Conservation (phyloP, 2,888 invertebrate species). For the Steromphala cineraria region DNA sequence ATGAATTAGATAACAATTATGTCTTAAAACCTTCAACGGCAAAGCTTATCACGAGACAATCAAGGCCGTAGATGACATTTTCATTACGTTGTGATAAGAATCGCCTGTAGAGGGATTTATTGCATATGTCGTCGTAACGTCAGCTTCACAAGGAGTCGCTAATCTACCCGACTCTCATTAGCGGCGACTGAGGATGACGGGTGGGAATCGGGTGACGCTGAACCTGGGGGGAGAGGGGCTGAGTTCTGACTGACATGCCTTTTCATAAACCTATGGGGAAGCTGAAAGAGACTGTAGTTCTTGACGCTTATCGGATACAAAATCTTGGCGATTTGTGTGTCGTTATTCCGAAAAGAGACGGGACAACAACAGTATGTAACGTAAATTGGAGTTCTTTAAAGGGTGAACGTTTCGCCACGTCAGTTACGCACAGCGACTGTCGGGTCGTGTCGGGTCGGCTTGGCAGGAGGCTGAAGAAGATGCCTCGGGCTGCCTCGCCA, state of each 20-base stretch:
- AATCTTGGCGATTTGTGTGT: constrained; percentile 13
- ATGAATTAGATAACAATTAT: too few relatives aligned
- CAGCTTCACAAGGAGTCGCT: neutral
- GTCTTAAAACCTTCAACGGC: too few relatives aligned
- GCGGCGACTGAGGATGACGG: neutral
- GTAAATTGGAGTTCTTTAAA: constrained; percentile 1
- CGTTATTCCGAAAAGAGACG: neutral
- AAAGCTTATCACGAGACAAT: too few relatives aligned
- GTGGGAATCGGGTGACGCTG: neutral
- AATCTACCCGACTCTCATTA: constrained; percentile 15
- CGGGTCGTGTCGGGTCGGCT: neutral
- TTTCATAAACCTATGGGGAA: neutral
- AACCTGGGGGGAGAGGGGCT: neutral
- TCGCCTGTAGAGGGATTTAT: neutral
- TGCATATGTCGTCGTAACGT: constrained; percentile 7
- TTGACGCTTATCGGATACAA: constrained; percentile 4
- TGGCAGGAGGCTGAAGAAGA: neutral
- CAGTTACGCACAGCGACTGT: neutral
- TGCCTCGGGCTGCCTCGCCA: neutral
- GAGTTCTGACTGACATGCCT: neutral
- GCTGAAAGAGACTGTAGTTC: neutral
- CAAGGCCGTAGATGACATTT: neutral
- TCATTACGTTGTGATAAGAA: neutral
- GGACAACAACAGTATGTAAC: neutral
- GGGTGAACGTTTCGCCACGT: constrained; percentile 11